phyloP scores from a whole-genome alignment of 2,113 vertebrate species.

The Cnemophilus loriae region DNA sequence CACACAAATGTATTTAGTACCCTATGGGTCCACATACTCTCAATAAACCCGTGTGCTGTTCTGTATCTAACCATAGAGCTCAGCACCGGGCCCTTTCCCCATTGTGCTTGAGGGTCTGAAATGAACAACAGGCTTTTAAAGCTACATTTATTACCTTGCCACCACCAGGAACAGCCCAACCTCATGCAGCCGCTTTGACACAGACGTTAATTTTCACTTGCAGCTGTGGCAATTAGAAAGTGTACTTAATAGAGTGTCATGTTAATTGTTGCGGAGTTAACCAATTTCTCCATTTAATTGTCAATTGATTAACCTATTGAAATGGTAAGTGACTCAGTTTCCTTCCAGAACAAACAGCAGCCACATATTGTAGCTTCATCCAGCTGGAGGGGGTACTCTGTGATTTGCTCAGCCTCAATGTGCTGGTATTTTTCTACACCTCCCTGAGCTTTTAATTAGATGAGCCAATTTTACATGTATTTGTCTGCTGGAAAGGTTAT shows the following conservation, averaged over 20 bases:
- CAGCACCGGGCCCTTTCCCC: background rate
- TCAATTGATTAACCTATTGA: constrained; percentile 89
- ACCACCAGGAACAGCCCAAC: constrained; percentile 18
- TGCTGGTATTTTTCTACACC: constrained; percentile 77
- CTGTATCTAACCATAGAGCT: background rate
- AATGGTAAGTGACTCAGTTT: constrained; percentile 89
- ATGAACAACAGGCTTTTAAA: constrained; percentile 42
- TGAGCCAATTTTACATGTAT: constrained; percentile 78
- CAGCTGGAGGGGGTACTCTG: constrained; percentile 70
- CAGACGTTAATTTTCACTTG: constrained; percentile 71
- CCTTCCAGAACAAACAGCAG: constrained; percentile 81
- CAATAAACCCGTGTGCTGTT: background rate
- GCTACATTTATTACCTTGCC: constrained; percentile 41
- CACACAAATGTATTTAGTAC: background rate
- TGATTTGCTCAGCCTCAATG: constrained; percentile 65
- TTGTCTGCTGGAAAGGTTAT: constrained; percentile 82
- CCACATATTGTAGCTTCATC: constrained; percentile 68
- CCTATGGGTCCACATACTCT: background rate
- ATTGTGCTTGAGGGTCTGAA: constrained; percentile 37
- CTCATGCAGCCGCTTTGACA: constrained; percentile 51
- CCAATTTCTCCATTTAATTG: constrained; percentile 87
- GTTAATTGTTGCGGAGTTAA: constrained; percentile 86
- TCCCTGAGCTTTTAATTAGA: constrained; percentile 83
- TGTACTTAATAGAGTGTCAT: constrained; percentile 85
- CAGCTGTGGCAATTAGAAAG: constrained; percentile 83